A percentile compares a stretch with the other conserved stretches of the same genome.
These are phyloP conservation scores for Sebastes itinus DNA, from an alignment of 2,797 vertebrate genomes.

Conservation along the genomic window DNA sequence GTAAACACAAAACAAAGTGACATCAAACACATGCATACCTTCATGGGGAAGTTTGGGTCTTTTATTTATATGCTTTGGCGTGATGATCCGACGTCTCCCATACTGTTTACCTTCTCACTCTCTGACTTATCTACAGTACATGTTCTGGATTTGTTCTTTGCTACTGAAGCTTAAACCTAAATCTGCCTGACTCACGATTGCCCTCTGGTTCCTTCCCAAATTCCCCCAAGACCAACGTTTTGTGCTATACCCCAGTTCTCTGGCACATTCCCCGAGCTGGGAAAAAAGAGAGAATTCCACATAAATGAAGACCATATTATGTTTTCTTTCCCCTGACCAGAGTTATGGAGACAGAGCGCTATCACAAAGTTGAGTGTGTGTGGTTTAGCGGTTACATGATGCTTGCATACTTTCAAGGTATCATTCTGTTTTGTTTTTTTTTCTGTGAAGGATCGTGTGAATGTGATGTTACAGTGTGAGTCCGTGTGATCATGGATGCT, in stretches of 20 bases:
- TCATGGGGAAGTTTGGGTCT: background rate
- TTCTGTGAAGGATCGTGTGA: background rate
- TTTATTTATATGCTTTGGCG: background rate
- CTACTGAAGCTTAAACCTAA: conserved; percentile 28
- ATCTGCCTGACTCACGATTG: conserved; percentile 48
- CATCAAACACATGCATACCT: background rate
- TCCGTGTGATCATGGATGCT: background rate
- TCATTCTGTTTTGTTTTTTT: background rate
- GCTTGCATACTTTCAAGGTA: conserved; percentile 12
- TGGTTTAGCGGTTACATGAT: conserved; percentile 31
- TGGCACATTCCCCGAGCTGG: conserved; percentile 56
- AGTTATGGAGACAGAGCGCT: conserved; percentile 53
- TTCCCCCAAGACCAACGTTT: conserved; percentile 47
- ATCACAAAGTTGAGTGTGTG: conserved; percentile 28
- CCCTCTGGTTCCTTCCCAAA: conserved; percentile 62
- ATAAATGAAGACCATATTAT: conserved; percentile 75
- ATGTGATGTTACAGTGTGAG: background rate
- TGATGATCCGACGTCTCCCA: background rate
- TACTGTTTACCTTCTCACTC: background rate
- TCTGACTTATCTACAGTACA: conserved; percentile 5
- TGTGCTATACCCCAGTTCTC: conserved; percentile 62
- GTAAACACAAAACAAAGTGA: background rate
- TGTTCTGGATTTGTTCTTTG: conserved; percentile 30
- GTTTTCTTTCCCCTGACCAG: conserved; percentile 56
- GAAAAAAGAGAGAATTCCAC: conserved; percentile 71